Evolutionary conservation across 2,888 invertebrate genomes (phyloP), one percentile per base, ranked within the genome.

Genomic region (Agonum fuliginosum): DNA sequence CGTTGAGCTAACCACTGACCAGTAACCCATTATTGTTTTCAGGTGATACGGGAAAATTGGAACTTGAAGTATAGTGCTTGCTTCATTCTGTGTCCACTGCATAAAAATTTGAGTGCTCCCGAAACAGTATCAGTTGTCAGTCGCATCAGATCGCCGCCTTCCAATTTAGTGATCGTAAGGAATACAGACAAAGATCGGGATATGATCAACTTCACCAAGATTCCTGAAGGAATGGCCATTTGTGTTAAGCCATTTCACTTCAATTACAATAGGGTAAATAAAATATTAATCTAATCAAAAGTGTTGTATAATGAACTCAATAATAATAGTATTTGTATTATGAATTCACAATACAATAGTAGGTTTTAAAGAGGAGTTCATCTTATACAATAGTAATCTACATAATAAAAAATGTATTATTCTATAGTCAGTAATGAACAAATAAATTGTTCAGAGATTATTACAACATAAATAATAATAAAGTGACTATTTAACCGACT

Each of bases 181-280:
- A 92, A 92, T 84, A 89, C 89, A 46, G 89, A 89, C 83, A 81
- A 77, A 65, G 82, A 79, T 62, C 81, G 69, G 65, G 83, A 79
- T 78, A 80, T 75, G 62, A 81, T 78, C 43, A 87, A 86, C 82
- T 86, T 85, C 78, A 84, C 86, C 27, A 83, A 86, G 84, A 24
- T 87, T 86, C 10, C 83, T 85, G 89, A 91, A 80, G 90, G 89
- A 51, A 89, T 93, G 65, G 95, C 94, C 20, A 91, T 96, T 24
- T 97, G 97, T 86, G 95, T 97, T 37, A 97, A 97, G 84, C 97
- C 97, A 0, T 90, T 97, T 80, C 97, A 97, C 86, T 97, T 94
- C 85, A 91, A 94, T 81, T 97, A 96, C 86, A 93, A 95, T 83
- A 92, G 95, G 81, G 91, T 91, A 83, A 84, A 87, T 81, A 46